phyloP scores from a whole-genome alignment of 1,140 invertebrate genomes.

The Whitmania pigra region DNA sequence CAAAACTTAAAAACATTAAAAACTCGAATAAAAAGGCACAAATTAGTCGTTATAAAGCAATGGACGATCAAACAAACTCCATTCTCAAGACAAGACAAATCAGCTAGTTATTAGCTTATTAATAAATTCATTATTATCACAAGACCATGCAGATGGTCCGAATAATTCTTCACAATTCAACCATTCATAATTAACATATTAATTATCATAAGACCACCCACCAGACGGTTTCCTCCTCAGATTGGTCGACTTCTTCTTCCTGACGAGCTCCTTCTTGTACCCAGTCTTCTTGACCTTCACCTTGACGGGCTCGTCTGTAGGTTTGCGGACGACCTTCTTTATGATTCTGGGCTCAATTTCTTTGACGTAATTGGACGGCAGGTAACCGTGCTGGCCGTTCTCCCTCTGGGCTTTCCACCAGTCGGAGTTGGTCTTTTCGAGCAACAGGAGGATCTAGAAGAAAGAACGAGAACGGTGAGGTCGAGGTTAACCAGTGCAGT shows the following conservation, averaged over 20 bases:
- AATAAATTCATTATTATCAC: no score
- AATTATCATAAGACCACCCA: conserved; percentile 17
- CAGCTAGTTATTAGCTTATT: no score
- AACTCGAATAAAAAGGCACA: no score
- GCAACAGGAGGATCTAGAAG: conserved; percentile 64
- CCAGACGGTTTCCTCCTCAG: conserved; percentile 38
- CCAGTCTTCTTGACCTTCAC: conserved; percentile 78
- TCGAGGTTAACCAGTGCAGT: no score
- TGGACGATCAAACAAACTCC: no score
- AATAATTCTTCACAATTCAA: no score
- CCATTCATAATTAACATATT: conserved; percentile 7
- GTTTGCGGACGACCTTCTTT: conserved; percentile 65
- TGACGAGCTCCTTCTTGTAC: conserved; percentile 52
- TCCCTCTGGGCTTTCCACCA: conserved; percentile 94
- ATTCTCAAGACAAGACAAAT: no score
- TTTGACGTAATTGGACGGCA: conserved; percentile 89
- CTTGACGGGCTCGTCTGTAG: conserved; percentile 66
- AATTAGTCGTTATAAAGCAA: no score
- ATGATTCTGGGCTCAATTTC: conserved; percentile 76
- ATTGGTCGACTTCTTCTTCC: conserved; percentile 26
- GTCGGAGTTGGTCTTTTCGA: conserved; percentile 88
- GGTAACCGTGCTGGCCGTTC: conserved; percentile 83
- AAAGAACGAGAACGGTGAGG: no score
- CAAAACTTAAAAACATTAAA: neutral
- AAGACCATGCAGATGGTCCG: no score